Conservation (phyloP, 2,113 vertebrate species). For the Bubo bubo region DNA sequence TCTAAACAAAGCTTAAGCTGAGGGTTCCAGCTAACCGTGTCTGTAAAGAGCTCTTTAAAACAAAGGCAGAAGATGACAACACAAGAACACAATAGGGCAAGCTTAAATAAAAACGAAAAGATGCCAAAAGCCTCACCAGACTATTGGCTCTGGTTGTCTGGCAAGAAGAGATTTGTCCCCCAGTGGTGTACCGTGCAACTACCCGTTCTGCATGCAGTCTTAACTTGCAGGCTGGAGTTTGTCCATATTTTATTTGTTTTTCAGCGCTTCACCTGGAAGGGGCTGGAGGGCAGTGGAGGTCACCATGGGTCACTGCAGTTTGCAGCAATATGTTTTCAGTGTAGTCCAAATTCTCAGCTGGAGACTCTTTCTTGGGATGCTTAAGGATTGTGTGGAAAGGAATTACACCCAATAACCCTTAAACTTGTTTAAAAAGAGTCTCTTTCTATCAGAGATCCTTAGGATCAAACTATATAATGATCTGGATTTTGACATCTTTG, state of each 20-base stretch:
- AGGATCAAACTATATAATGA: conserved; percentile 32
- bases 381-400: conserved; percentile 55
- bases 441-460: conserved; percentile 29
- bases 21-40: not conserved
- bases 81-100: conserved; percentile 2
- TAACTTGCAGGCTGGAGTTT: conserved; percentile 21
- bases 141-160: not conserved
- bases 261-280: conserved; percentile 54
- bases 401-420: conserved; percentile 55
- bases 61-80: conserved; percentile 13
- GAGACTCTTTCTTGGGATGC: conserved; percentile 67
- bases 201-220: not conserved
- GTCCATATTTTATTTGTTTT: conserved; percentile 45
- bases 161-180: not conserved
- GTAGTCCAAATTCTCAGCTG: conserved; percentile 72
- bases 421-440: conserved; percentile 45
- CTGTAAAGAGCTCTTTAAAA: not conserved
- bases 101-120: not conserved
- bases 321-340: conserved; percentile 63
- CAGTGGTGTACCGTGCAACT: not conserved
- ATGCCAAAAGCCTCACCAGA: not conserved
- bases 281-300: conserved; percentile 40
- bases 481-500: conserved; percentile 27
- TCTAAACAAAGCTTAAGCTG: not conserved
- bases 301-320: conserved; percentile 44